Percentiles rank a stretch among this genome's conserved stretches.
phyloP scores from a whole-genome alignment of 2,888 invertebrate species.

The Liodrosophila aerea region DNA sequence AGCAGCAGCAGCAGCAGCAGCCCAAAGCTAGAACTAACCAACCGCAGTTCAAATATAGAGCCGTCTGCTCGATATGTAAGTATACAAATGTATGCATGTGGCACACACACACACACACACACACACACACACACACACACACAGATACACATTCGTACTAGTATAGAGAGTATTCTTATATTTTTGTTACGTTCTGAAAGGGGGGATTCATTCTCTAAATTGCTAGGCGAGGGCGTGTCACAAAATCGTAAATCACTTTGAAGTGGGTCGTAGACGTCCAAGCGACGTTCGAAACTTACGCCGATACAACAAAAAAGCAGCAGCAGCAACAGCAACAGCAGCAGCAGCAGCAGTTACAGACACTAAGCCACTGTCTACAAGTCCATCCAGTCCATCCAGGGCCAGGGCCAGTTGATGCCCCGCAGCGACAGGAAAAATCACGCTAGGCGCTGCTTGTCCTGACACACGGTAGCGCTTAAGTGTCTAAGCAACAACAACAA shows the following conservation, averaged over 20 bases:
- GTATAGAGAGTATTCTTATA: slow-evolving; percentile 13
- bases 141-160: neutral
- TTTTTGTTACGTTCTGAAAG: slow-evolving; percentile 44
- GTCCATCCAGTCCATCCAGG: slow-evolving; percentile 11
- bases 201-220: slow-evolving; percentile 73
- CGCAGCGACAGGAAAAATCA: slow-evolving; percentile 69
- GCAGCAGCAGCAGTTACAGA: slow-evolving; percentile 28
- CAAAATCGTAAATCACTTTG: slow-evolving; percentile 82
- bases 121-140: slow-evolving; percentile 14
- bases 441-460: slow-evolving; percentile 69
- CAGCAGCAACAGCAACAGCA: slow-evolving; percentile 42
- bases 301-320: slow-evolving; percentile 46
- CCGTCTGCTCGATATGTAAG: slow-evolving; percentile 10
- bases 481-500: slow-evolving; percentile 55
- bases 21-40: slow-evolving; percentile 23
- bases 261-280: slow-evolving; percentile 82
- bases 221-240: slow-evolving; percentile 81
- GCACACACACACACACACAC: slow-evolving; percentile 12
- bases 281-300: slow-evolving; percentile 72
- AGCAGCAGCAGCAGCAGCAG: slow-evolving; percentile 14
- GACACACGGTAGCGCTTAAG: slow-evolving; percentile 64
- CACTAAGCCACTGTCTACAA: slow-evolving; percentile 24
- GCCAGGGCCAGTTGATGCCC: slow-evolving; percentile 46
- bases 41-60: slow-evolving; percentile 19
- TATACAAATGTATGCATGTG: slow-evolving; percentile 14